Conservation (phyloP, 2,888 invertebrate genomes). For the Iselma pallidipennis region DNA sequence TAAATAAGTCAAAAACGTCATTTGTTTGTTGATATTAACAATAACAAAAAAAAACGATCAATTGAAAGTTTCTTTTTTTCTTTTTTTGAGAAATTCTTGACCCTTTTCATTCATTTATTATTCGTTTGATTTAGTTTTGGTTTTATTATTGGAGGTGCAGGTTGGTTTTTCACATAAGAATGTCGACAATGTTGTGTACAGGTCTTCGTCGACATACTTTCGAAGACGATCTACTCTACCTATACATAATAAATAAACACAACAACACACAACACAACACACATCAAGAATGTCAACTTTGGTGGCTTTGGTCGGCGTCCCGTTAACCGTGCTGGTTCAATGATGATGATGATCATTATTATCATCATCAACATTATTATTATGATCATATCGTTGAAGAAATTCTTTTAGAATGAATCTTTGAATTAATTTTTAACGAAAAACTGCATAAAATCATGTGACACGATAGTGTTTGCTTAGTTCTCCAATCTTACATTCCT, state of each 20-base stretch:
- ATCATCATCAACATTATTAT: not conserved
- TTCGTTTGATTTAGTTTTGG: too few species aligned
- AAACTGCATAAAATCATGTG: too few species aligned
- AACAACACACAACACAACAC: not conserved
- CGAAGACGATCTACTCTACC: not conserved
- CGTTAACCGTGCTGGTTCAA: constrained; percentile 24
- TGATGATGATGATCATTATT: not conserved
- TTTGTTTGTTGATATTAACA: too few species aligned
- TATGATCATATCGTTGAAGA: not conserved
- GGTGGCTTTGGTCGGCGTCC: constrained; percentile 24
- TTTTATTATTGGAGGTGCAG: too few species aligned
- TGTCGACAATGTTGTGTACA: constrained; percentile 7
- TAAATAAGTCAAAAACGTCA: too few species aligned
- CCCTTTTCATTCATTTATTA: too few species aligned
- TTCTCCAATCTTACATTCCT: too few species aligned
- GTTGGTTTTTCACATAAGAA: constrained; percentile 25
- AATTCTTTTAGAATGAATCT: not conserved
- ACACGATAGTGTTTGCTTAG: too few species aligned
- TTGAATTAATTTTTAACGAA: not conserved
- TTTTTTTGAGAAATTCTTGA: too few species aligned
- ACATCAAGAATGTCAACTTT: not conserved
- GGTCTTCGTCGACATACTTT: constrained; percentile 25
- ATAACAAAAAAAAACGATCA: too few species aligned
- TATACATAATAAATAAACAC: not conserved
- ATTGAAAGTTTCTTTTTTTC: too few species aligned